Base-by-base conservation (phyloP, 2,888 invertebrate genomes). In the Campaea margaritaria region DNA sequence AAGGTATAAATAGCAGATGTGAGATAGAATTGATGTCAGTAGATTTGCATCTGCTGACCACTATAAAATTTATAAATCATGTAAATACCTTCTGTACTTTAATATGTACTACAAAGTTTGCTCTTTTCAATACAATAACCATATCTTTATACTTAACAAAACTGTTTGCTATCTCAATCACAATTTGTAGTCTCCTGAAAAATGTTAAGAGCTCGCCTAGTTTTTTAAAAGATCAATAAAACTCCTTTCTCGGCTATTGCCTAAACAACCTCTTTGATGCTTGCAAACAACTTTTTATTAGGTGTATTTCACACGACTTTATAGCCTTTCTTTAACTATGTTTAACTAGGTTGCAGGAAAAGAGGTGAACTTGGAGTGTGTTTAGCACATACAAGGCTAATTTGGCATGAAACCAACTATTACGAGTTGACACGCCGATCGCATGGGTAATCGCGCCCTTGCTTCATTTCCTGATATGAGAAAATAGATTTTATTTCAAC, bases 1-100 rank as follows among this genome's bases (percentile, higher is more conserved):
- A 48, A 31, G 67, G 65, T 80, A 81, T 81, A 81, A 78, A 80
- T 79, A 78, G 73, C 49, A 31, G 14, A 31, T 62, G 51, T 52
- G 61, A 59, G 62, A 62, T 67, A 42, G 51, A 70, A 67, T 67
- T 64, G 51, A 42, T 62, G 65, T 48, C 69, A 68, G 69, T 70
- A 31, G 21, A 46, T 53, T 49, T 56, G 14, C 39, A 21, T 36
- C 49, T 48, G 45, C 27, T 10, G 51, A 43, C 27, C 14, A 12
- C 14, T 14, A 39, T 14, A 14, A 14, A 13, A 8, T 13, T 14
- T 5, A 10, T n/a, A n/a, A 12, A 36, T 7, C 9, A 31, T 9
- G 31, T 7, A 9, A 31, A 31, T 31, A 21, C 21, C 5, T 21
- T 21, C 5, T 21, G 2, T 21, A 21, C 21, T 21, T 2, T 21